Conservation (phyloP, 2,113 vertebrate genomes). For the Heterochromis multidens region DNA sequence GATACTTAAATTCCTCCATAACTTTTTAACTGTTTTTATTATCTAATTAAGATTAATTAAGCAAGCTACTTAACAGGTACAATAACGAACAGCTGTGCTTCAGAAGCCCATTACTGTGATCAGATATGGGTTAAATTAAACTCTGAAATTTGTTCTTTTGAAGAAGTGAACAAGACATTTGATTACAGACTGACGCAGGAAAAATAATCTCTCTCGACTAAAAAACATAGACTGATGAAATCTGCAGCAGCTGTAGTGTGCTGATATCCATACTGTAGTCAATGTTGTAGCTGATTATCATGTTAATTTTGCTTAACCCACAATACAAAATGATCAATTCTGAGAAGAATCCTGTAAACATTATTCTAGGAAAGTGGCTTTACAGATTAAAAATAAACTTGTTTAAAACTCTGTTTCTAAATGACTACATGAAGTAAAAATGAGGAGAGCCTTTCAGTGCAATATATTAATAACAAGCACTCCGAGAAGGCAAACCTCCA, state of each 20-base stretch:
- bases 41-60: constrained; percentile 22
- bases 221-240: not conserved
- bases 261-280: not conserved
- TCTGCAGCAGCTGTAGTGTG: not conserved
- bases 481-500: too few species aligned
- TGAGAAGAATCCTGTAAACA: not conserved
- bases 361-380: too few species aligned
- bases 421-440: not conserved
- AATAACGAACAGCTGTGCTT: constrained; percentile 2
- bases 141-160: not conserved
- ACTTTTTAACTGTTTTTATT: not conserved
- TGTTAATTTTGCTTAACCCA: not conserved
- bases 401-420: not conserved
- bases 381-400: not conserved
- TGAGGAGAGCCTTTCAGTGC: not conserved
- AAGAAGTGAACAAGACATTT: not conserved
- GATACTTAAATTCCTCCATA: not conserved
- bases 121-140: not conserved
- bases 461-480: not conserved
- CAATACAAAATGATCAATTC: not conserved
- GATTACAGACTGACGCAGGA: not conserved
- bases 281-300: not conserved
- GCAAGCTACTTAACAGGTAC: constrained; percentile 14
- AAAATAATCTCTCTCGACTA: not conserved
- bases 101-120: not conserved